These are phyloP conservation scores for Euleptes europaea DNA, from an alignment of 2,113 vertebrate genomes.

Conservation along the genomic window DNA sequence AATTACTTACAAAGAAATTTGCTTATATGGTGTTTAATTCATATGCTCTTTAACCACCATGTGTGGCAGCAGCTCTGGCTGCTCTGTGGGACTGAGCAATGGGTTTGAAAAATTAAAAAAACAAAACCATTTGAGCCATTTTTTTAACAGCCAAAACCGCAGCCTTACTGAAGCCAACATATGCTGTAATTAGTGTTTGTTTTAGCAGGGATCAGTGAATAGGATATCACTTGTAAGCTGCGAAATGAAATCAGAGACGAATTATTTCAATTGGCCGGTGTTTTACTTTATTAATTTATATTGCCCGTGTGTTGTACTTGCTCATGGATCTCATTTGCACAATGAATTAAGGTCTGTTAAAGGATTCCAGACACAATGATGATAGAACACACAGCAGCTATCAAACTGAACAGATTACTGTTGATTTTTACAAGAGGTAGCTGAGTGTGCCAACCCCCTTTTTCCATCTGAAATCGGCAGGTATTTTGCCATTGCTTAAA, in stretches of 20 bases:
- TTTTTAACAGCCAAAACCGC: conserved; percentile 57
- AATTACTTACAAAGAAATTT: conserved; percentile 86
- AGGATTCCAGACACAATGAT: not conserved
- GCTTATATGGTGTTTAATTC: conserved; percentile 83
- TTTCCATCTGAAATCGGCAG: not conserved
- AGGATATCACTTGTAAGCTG: conserved; percentile 59
- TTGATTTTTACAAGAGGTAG: not conserved
- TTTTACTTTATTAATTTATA: conserved; percentile 34
- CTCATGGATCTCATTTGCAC: conserved; percentile 39
- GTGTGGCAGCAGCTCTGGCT: conserved; percentile 71
- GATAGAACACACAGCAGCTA: rapidly evolving
- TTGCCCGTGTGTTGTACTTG: not conserved
- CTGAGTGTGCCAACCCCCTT: not conserved
- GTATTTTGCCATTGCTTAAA: not conserved
- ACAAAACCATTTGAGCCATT: conserved; percentile 64
- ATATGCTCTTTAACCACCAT: conserved; percentile 80
- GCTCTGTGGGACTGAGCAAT: conserved; percentile 60
- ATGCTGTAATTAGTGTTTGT: conserved; percentile 63
- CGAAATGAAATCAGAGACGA: conserved; percentile 52
- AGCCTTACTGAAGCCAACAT: conserved; percentile 60
- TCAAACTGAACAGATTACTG: conserved; percentile 14
- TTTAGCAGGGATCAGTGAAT: conserved; percentile 62
- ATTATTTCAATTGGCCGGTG: conserved; percentile 52
- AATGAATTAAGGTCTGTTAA: conserved; percentile 34
- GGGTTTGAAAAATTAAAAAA: conserved; percentile 73